phyloP scores from a whole-genome alignment of 2,888 invertebrate species.

The Orthosia cruda region DNA sequence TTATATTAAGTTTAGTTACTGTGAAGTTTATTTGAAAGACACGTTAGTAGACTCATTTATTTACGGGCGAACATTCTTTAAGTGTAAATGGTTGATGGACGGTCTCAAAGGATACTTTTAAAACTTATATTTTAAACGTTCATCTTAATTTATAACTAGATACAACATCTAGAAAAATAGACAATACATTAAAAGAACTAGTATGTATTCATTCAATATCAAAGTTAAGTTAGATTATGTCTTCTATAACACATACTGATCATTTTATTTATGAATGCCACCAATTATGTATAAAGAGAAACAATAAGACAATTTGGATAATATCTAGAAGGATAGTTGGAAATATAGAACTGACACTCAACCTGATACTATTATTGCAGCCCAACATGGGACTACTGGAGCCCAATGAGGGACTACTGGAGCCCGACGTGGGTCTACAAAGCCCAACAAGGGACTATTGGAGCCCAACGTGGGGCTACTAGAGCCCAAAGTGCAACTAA shows the following conservation, averaged over 20 bases:
- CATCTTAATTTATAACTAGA: neutral
- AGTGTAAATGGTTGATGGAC: neutral
- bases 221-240: neutral
- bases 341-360: neutral
- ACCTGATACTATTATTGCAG: too few relatives aligned
- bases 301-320: neutral
- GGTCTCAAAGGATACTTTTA: conserved; percentile 9
- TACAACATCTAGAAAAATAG: neutral
- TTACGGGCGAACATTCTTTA: neutral
- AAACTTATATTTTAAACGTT: conserved; percentile 5
- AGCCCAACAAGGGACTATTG: too few relatives aligned
- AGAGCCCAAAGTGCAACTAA: neutral
- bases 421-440: neutral
- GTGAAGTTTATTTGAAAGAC: neutral
- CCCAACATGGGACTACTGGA: too few relatives aligned
- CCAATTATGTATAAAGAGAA: too few relatives aligned
- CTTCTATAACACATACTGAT: neutral
- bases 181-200: neutral
- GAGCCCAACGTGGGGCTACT: neutral
- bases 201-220: neutral
- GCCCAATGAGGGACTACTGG: too few relatives aligned
- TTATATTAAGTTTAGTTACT: too few relatives aligned
- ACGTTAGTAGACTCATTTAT: neutral
- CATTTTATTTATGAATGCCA: neutral
- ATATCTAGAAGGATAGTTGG: neutral